Evolutionary conservation across 2,113 vertebrate genomes (phyloP).

Genomic region (Narcine bancroftii): DNA sequence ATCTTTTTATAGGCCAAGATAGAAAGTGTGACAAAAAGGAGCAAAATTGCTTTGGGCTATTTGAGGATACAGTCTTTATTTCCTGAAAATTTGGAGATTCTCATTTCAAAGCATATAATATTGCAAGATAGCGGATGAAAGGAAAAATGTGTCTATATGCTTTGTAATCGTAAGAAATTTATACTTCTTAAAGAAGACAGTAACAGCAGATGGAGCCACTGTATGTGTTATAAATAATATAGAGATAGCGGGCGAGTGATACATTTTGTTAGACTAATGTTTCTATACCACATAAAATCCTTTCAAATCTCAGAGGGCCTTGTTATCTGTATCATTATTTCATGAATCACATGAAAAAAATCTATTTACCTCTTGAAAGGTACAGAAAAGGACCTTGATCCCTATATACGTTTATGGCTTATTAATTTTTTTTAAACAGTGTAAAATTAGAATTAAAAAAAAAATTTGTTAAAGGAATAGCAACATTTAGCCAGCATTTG

Average conservation of each 20-base stretch:
- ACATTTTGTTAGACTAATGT: slow-evolving; percentile 25
- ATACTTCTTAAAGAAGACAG: slow-evolving; percentile 27
- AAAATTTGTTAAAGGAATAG: not conserved
- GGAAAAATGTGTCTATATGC: not conserved
- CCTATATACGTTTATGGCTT: slow-evolving; percentile 20
- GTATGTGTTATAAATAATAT: slow-evolving; percentile 24
- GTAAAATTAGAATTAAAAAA: slow-evolving; percentile 10
- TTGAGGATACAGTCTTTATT: not conserved
- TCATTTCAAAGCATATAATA: slow-evolving; percentile 8
- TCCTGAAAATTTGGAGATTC: slow-evolving; percentile 25
- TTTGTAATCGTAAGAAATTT: slow-evolving; percentile 3
- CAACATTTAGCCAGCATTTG: not conserved
- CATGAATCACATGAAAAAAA: slow-evolving; percentile 34
- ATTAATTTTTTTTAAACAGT: not conserved
- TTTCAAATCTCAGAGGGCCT: slow-evolving; percentile 16
- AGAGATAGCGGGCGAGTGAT: slow-evolving; percentile 25
- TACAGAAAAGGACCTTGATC: slow-evolving; percentile 14
- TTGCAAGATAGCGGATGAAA: slow-evolving; percentile 14
- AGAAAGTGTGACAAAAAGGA: slow-evolving; percentile 20
- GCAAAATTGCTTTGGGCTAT: slow-evolving; percentile 32
- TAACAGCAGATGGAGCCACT: slow-evolving; percentile 18
- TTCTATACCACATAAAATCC: slow-evolving; percentile 19
- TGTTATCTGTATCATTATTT: slow-evolving; percentile 34
- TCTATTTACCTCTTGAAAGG: slow-evolving; percentile 31
- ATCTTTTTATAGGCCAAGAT: not conserved